Base-by-base conservation (phyloP, 2,113 vertebrate genomes). In the Bubo bubo region DNA sequence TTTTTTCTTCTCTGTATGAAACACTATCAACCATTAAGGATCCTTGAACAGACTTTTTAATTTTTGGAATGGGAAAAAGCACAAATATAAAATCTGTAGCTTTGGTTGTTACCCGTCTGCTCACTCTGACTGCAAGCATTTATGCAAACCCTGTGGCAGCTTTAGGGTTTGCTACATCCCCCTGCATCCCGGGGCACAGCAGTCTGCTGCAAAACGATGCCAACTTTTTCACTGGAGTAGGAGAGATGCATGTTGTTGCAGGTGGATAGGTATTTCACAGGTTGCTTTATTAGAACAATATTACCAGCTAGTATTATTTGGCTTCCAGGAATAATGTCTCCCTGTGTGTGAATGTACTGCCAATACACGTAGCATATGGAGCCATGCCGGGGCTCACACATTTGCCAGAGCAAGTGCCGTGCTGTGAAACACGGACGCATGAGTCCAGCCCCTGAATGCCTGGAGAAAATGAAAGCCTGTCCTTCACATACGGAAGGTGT, bases 351-450 rank as follows among this genome's bases (percentile, higher is more conserved):
- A 35, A 21, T 1, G 20, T 1, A 1, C 17, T 4, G 10, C 43
- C 32, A 12, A 2, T 3, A 8, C 24, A 24, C 0, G 7, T 4
- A 34, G 81, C 55, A 8, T 0, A 19, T 1, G 0, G 47, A 41
- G 24, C 23, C 47, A 4, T 0, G 49, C 4, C 0, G 30, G 20
- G 8, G 27, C 72, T 74, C 39, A 0, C 71, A 6, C 0, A 4
- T 35, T 23, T 17, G 39, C 66, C 56, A 10, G 60, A 52, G 21
- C 27, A 13, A 14, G 58, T 3, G 28, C n/a, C 19, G 50, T 91
- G 90, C 92, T 45, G 55, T 6, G 27, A 53, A 5, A 8, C 96
- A 95, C 55, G 37, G 72, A 60, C 9, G 3, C 52, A 7, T 2
- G 14, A 39, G 6, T 10, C 3, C 67, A 20, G 58, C 37, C 79